Percentiles rank a stretch among this genome's conserved stretches.
phyloP scores from a whole-genome alignment of 1,140 invertebrate genomes.

The Rhopalosiphum padi region DNA sequence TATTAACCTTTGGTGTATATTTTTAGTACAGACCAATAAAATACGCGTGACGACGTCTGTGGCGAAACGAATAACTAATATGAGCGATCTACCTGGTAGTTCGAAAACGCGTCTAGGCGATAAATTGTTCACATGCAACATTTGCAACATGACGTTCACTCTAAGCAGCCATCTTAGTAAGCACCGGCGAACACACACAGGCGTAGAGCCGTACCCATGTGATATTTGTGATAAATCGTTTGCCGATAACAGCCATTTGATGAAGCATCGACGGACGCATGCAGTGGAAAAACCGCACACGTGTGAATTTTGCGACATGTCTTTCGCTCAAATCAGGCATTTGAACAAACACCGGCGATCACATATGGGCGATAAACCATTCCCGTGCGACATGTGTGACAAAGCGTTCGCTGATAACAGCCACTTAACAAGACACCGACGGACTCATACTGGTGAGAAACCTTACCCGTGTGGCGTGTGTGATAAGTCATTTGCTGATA shows the following conservation, averaged over 20 bases:
- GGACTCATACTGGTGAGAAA: neutral
- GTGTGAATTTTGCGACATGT: constrained; percentile 78
- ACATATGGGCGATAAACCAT: constrained; percentile 62
- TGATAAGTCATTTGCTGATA: constrained; percentile 4
- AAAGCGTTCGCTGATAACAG: constrained; percentile 16
- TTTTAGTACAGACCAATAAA: neutral
- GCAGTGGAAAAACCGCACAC: constrained; percentile 77
- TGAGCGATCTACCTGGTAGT: neutral
- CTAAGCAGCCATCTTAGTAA: constrained; percentile 32
- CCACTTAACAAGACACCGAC: neutral
- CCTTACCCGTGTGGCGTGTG: constrained; percentile 23
- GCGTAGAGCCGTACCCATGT: constrained; percentile 19
- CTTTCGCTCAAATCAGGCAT: constrained; percentile 66
- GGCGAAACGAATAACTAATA: neutral
- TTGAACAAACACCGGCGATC: constrained; percentile 62
- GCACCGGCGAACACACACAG: constrained; percentile 47
- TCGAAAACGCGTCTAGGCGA: neutral
- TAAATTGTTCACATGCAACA: neutral
- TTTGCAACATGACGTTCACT: constrained; percentile 61
- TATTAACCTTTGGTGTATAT: neutral
- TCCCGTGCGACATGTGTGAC: neutral
- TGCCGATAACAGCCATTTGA: constrained; percentile 29
- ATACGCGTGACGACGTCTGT: neutral
- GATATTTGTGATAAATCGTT: neutral
- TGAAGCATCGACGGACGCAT: constrained; percentile 69